Base-by-base conservation (phyloP, 2,113 vertebrate species). In the Urocynchramus pylzowi region DNA sequence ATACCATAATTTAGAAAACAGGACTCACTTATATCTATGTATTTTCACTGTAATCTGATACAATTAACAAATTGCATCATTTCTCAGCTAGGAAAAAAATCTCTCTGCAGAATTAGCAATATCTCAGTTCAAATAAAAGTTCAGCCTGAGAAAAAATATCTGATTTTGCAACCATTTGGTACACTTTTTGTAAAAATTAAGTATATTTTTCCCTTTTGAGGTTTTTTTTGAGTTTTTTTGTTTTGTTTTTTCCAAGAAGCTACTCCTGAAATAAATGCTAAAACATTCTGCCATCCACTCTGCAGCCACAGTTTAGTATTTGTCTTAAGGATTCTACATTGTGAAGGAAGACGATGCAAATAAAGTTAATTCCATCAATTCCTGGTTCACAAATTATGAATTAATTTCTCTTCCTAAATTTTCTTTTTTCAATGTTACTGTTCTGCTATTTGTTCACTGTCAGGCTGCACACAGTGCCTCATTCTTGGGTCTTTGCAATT, bases 101-200 rank as follows among this genome's bases (percentile, higher is more conserved):
- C 1, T 2, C 20, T 13, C 11, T n/a, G 10, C 30, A 54, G 5
- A 8, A 65, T 17, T 57, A 70, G 1, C 4, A 75, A 50, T 75
- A 53, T 16, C 3, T 53, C 4, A 4, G 3, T n/a, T 39, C 7
- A 16, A 67, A 57, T n/a, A 61, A 69, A 68, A 35, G 0, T 1
- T 47, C 30, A 76, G 2, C 2, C 5, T 56, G 4, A 69, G 24
- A 57, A 77, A 61, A 56, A 65, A 16, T 4, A 1, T 9, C 30
- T 49, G 20, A 28, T 71, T 69, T 90, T 87, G 24, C 17, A 84
- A 60, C 10, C 2, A 1, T 52, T 89, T 61, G 44, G 6, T 41
- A 10, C 3, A 44, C 23, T 39, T 73, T 23, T 22, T 65, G 8
- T 30, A 47, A 81, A 83, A 56, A 33, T 3, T 11, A 39, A 27